Evolutionary conservation across 1,140 invertebrate genomes (phyloP), one percentile per base, ranked within the genome.

Genomic region (Oncopodura yosiiana): DNA sequence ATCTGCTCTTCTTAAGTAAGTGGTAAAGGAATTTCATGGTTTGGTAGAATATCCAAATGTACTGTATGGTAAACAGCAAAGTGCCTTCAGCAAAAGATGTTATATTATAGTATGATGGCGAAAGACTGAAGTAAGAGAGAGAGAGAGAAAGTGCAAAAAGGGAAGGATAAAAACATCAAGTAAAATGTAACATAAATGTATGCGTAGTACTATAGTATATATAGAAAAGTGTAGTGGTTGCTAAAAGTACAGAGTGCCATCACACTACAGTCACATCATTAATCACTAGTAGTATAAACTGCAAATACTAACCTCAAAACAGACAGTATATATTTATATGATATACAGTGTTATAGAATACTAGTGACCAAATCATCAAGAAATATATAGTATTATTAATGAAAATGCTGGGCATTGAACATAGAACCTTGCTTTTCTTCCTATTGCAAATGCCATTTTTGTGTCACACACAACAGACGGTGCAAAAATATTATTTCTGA

Each of bases 221-320:
- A n/a, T n/a, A 5, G 12, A 38, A n/a, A 16, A 38, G 8, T 38
- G 11, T 38, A n/a, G 18, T 11, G 4, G 11, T 38, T 11, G 36
- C 36, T 6, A 6, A 38, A 38, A 38, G 36, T 38, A n/a, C 36
- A 16, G 26, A 34, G 18, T 48, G 30, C 46, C 38, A 46, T 24
- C 51, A 41, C 38, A 29, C 26, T 30, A 14, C 16, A 43, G 36
- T 42, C 65, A 58, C 36, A 58, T 53, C 43, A 59, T 41, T 48
- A 58, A 45, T 62, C 42, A 57, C 43, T 18, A 29, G 19, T 6
- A 6, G 6, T 8, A 34, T 34, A 34, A 8, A 14, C 6, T 34
- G 14, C 30, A 8, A 14, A 34, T 44, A 44, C 12, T 12, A 44
- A 16, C n/a, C n/a, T n/a, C n/a, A n/a, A n/a, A n/a, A n/a, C n/a